Evolutionary conservation across 2,888 invertebrate species (phyloP), one percentile per base, ranked within the genome.

Genomic region (Drosophila nr. perissopoda): DNA sequence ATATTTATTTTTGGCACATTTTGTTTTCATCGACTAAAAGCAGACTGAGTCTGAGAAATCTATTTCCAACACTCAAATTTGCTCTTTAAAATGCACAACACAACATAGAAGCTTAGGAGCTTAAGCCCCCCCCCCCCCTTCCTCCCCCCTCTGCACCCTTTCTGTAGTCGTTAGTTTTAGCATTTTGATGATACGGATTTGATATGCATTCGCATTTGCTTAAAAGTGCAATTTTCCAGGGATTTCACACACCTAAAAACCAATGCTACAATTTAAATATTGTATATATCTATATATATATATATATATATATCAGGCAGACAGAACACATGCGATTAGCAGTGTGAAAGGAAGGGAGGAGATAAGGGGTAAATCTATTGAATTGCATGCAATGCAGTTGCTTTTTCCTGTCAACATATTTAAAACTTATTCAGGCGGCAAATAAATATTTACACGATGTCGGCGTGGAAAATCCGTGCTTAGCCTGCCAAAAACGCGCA

Each of bases 351-450:
- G 36, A 25, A 27, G 13, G 29, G 4, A 25, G 8, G 4, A 57
- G 29, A 7, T 2, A 25, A 25, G 29, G 51, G 59, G 18, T 31
- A 64, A n/a, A n/a, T 11, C 79, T 57, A 78, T 73, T 63, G 65
- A 63, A 56, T 58, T 60, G 67, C 68, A 78, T 65, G 59, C n/a
- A 3, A n/a, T 73, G 79, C 69, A 57, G 29, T 68, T 65, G 70
- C 49, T 40, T 42, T 64, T 42, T 38, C 16, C 64, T 42, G 65
- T 57, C 79, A 69, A 87, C 89, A 87, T 89, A 89, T 90, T 85
- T 85, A 85, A 85, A 81, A 89, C 84, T 87, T 85, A 87, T 73
- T 90, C 91, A 74, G 88, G 85, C 85, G 76, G 71, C 74, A 81
- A 79, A 85, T 87, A 85, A 90, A 90, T 85, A 84, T 85, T 85